Base-by-base conservation (phyloP, 2,113 vertebrate species). In the Ictidomys tridecemlineatus region DNA sequence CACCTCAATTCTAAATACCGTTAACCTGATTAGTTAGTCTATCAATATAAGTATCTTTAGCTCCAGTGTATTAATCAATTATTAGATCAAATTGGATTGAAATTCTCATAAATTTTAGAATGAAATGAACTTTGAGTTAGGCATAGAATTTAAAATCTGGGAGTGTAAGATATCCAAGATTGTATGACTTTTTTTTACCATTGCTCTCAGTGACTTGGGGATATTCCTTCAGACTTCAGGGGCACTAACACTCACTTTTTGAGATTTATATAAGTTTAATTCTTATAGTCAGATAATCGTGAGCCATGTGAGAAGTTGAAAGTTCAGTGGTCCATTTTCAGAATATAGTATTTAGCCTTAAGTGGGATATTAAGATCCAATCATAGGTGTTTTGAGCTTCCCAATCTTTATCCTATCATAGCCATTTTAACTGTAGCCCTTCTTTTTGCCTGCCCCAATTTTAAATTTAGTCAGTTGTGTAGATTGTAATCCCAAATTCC, bases 1-100 rank as follows among this genome's bases (percentile, higher is more conserved):
- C 56, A 91, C 30, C n/a, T 88, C 39, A 85, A 79, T 58, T 96
- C 70, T 94, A 95, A 89, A 77, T 85, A 61, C 1, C 89, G 17
- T 14, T 26, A 94, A 53, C 73, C 73, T 37, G 45, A 45, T 45
- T 45, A 2, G 12, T 39, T 58, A 83, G 30, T 45, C 58, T 91
- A 74, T 17, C 3, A 63, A 34, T 76, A 80, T 22, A 39, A 85
- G 24, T 73, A 87, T 85, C 48, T 9, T 53, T 34, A 37, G 11
- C 26, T 79, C 8, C 67, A 83, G 8, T 20, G 5, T 85, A 89
- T 80, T 80, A 53, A 42, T 53, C 39, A 63, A 73, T 78, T 53
- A 74, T 84, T 63, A 85, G 17, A 93, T 91, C 84, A 70, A 76
- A 39, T 56, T 76, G 32, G 65, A 89, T 24, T 72, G 72, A 92